These are phyloP conservation scores for Anthophora plumipes DNA, from an alignment of 2,888 invertebrate species.

Conservation along the genomic window DNA sequence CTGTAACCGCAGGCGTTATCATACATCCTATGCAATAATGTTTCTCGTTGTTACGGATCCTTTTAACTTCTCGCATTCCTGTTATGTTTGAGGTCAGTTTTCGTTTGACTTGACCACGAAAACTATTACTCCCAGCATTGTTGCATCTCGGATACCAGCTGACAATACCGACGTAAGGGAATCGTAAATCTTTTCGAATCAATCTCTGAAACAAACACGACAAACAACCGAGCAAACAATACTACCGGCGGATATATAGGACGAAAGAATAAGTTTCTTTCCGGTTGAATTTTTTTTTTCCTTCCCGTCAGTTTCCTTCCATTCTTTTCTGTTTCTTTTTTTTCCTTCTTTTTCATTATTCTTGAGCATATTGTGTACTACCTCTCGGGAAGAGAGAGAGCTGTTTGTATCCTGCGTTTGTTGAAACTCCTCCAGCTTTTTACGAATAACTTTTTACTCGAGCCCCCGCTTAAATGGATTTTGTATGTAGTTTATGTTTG, in stretches of 20 bases:
- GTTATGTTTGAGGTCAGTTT: neutral
- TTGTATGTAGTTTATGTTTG: slow-evolving; percentile 36
- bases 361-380: slow-evolving; percentile 12
- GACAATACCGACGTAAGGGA: slow-evolving; percentile 4
- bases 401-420: slow-evolving; percentile 31
- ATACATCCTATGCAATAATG: slow-evolving; percentile 20
- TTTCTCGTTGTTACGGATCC: slow-evolving; percentile 12
- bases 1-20: neutral
- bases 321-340: neutral
- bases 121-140: slow-evolving; percentile 8
- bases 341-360: slow-evolving; percentile 24
- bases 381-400: neutral
- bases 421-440: slow-evolving; percentile 31
- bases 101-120: slow-evolving; percentile 1
- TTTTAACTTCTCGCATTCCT: neutral
- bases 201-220: slow-evolving; percentile 21
- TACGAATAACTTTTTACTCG: slow-evolving; percentile 44
- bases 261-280: slow-evolving; percentile 15
- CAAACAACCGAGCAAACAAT: neutral
- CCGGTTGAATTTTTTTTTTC: slow-evolving; percentile 4
- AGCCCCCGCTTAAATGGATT: slow-evolving; percentile 42
- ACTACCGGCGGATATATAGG: neutral
- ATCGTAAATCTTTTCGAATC: slow-evolving; percentile 39
- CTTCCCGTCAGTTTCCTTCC: neutral
- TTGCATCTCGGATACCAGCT: neutral